Evolutionary conservation across 2,113 vertebrate species (phyloP), one percentile per base, ranked within the genome.

Genomic region (Crotalus viridis): DNA sequence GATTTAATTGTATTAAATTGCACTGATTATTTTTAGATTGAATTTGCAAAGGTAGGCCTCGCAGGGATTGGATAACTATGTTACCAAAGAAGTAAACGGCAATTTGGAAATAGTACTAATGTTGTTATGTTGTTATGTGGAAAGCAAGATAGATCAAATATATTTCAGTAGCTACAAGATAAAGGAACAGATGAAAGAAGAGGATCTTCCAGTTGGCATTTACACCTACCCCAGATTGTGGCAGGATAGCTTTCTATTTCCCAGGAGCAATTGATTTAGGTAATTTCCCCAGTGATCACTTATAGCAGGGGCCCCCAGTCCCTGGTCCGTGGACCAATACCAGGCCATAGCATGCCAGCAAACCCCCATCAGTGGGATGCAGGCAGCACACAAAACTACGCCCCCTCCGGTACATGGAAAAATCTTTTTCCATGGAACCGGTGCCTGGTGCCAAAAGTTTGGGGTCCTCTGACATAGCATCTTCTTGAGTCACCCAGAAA

Each of bases 1-100:
- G 33, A 56, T 93, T 91, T 92, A 96, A 94, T 90, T 90, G 46
- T 95, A 95, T 94, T 94, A 91, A 13, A 93, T 3, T 17, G 89
- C 17, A 21, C 90, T 94, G 39, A 39, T 95, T 90, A 94, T 92
- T 93, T 92, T 93, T 94, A 90, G 74, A 52, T 74, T 93, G 52
- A 90, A 2, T 88, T 95, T 95, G 13, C 43, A 89, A 90, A 95
- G 91, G 51, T 61, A 61, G 5, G 5, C 89, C 56, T 95, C 92
- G 85, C 0, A 81, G 91, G 87, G 0, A 24, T 13, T 46, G 39
- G 55, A 55, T 86, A 95, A 15, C 28, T 85, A 19, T 81, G 46
- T 86, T 54, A 93, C 26, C 3, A 51, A 54, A 5, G 13, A 69
- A 5, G 0, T 91, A 64, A 87, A 64, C 87, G n/a, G 87, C 87